Evolutionary conservation across 2,113 vertebrate species (phyloP), one percentile per base, ranked within the genome.

Genomic region (Corythoichthys intestinalis): DNA sequence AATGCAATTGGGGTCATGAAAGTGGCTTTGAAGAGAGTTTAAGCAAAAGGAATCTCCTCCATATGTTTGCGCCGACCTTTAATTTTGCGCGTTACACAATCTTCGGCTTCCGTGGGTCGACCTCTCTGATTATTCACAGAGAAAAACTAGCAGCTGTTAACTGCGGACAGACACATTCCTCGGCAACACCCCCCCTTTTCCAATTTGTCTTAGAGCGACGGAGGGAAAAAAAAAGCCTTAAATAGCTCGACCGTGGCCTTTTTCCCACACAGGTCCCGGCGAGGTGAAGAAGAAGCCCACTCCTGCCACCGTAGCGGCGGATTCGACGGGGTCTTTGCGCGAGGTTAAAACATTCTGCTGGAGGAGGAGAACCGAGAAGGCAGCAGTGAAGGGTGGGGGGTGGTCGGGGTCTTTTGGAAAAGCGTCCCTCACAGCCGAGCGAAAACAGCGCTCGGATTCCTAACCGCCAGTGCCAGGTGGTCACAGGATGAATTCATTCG

Each of bases 1-100:
- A 91, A 90, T 88, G 87, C 86, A 91, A 90, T 89, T 88, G 83
- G 89, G 88, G 88, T 90, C 85, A 85, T 83, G 75, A 80, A 85
- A 84, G 83, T 74, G 77, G 84, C 85, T 86, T 87, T 87, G 84
- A 87, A 87, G 77, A 41, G 80, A 88, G 86, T 83, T 83, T 15
- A 7, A 38, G 38, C 15, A 44, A 38, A 20, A 63, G 44, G 46
- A 63, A 63, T 75, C 79, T 79, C 74, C 39, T 56, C 86, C 81
- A 85, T 77, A 86, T 88, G 81, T 90, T 86, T 84, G 81, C 83
- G 80, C 85, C 84, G 88, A 90, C 89, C 87, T 86, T 86, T 87
- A 87, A 86, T 89, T 90, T 87, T 85, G 71, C 76, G 79, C 67
- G 77, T 87, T 86, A 87, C 79, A 81, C 81, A 86, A 87, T 87